Base-by-base conservation (phyloP, 2,888 invertebrate species). In the Metallyticus violacea region DNA sequence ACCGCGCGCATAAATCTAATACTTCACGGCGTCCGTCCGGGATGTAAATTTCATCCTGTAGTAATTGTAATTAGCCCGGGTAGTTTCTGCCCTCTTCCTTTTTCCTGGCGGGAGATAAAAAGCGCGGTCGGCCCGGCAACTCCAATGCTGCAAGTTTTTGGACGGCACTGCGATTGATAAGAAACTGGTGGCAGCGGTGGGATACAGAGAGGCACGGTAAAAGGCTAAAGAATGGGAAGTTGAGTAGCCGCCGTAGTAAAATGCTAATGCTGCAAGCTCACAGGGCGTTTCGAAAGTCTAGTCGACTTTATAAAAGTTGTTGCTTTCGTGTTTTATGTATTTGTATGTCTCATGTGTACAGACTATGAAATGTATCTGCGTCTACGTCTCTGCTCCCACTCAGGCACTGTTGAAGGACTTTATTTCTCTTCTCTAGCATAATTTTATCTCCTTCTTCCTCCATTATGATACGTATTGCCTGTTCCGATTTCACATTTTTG, bases 41-140 rank as follows among this genome's bases (percentile, higher is more conserved):
- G 87, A 85, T 85, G 87, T 85, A 85, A 85, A 86, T 86, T 86
- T 78, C 85, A 81, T 27, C 77, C 79, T 29, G 87, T 62, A 62
- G 40, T 87, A 87, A 87, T 87, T 87, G 87, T 87, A 87, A 87
- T 87, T 87, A 87, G 87, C 79, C 7, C 26, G 28, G 85, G 77
- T 28, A 25, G 30, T 40, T 26, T 28, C 22, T 62, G 9, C 40
- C 79, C 79, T n/a, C 22, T 62, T 62, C 40, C 40, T 62, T 62
- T 62, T 62, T 62, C 40, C 40, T 62, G 6, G 40, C 40, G 40
- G 40, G 40, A 62, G 40, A 62, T 62, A 62, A 62, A 62, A 62
- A 62, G 40, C 40, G 40, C 22, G 40, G 40, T 62, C 40, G 40
- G 40, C 40, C 40, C 15, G 40, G 40, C 40, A 62, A 62, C 40